Conservation (phyloP, 2,113 vertebrate species). For the Eidolon helvum region DNA sequence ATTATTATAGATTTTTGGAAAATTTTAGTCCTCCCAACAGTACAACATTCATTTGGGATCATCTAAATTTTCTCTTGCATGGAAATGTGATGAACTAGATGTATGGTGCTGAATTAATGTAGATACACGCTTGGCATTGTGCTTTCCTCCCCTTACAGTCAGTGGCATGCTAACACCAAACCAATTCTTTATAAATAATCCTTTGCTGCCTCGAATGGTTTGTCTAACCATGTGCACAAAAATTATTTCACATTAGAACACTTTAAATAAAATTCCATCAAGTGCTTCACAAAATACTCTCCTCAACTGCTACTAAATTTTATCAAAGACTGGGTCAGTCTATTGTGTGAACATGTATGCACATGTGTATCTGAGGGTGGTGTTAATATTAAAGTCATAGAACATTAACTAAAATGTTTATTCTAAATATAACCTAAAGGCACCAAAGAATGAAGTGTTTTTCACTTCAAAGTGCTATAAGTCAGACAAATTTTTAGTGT, state of each 20-base stretch:
- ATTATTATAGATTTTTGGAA: not conserved
- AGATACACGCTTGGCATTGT: not conserved
- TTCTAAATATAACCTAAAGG: not conserved
- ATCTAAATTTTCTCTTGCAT: not conserved
- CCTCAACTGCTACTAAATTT: not conserved
- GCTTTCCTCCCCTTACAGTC: not conserved
- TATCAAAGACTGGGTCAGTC: not conserved
- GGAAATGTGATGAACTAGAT: not conserved
- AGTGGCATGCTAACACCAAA: not conserved
- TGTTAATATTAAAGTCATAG: not conserved
- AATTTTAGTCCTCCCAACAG: not conserved
- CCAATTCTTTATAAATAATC: conserved; percentile 24
- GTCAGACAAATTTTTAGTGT: not conserved
- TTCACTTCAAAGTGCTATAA: not conserved
- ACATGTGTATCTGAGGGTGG: not conserved
- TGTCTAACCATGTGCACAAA: not conserved
- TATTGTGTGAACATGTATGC: not conserved
- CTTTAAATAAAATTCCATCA: not conserved
- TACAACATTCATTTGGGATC: not conserved
- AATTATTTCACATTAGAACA: not conserved
- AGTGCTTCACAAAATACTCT: not conserved
- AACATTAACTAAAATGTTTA: not conserved
- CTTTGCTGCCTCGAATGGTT: not conserved
- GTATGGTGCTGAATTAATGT: not conserved
- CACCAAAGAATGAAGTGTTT: not conserved